Evolutionary conservation across 2,888 invertebrate species (phyloP).

Genomic region (Cephus rjabovi): DNA sequence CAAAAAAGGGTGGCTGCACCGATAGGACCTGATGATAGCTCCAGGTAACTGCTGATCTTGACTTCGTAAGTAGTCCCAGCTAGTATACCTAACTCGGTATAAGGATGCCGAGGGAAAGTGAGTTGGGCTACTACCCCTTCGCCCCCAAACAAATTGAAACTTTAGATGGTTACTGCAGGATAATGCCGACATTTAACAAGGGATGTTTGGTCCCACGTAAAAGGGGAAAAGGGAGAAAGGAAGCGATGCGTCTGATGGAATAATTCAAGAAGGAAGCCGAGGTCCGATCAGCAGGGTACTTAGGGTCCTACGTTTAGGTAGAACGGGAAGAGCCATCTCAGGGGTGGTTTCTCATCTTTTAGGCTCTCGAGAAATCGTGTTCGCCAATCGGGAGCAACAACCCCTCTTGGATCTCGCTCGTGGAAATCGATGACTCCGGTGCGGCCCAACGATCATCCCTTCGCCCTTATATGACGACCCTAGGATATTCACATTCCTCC

Average conservation of each 20-base stretch:
- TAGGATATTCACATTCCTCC: conserved; percentile 23
- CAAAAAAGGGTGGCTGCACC: no score
- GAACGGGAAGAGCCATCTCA: neutral
- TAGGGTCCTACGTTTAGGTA: neutral
- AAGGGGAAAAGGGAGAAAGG: neutral
- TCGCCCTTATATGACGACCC: conserved; percentile 23
- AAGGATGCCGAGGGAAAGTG: no score
- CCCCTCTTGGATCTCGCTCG: neutral
- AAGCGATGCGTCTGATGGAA: no score
- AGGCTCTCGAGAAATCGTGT: neutral
- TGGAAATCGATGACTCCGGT: conserved; percentile 15
- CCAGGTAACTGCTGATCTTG: neutral
- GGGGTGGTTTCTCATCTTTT: neutral
- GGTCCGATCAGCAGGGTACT: neutral
- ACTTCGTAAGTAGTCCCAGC: neutral
- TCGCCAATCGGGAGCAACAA: no score
- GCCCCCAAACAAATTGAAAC: conserved; percentile 54
- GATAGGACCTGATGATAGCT: no score
- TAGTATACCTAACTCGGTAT: no score
- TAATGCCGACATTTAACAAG: conserved; percentile 58
- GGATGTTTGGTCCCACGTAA: conserved; percentile 41
- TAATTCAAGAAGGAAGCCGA: neutral
- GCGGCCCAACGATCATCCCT: no score
- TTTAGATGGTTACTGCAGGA: conserved; percentile 48
- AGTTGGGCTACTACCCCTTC: no score